Percentiles rank a stretch among this genome's conserved stretches.
phyloP scores from a whole-genome alignment of 2,888 invertebrate species.

The Drosophila eohydei region DNA sequence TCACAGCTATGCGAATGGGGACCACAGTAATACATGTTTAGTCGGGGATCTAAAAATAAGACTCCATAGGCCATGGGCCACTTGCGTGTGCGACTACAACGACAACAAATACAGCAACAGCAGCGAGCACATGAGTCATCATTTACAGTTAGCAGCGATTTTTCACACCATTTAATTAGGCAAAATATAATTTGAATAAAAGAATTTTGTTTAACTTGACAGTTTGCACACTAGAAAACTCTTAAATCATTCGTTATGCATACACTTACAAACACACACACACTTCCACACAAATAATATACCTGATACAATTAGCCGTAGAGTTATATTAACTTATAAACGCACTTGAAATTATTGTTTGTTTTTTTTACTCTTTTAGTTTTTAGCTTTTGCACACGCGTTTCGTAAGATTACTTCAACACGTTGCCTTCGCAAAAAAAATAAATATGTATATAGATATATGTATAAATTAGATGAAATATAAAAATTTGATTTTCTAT shows the following conservation, averaged over 20 bases:
- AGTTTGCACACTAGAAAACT: conserved; percentile 6
- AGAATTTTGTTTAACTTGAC: not conserved
- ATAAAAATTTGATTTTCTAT: conserved; percentile 14
- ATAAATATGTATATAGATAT: not conserved
- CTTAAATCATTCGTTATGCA: conserved; percentile 1
- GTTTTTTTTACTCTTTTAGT: not conserved
- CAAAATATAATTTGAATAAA: conserved; percentile 9
- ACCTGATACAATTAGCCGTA: conserved; percentile 27
- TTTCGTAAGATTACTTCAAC: conserved; percentile 20
- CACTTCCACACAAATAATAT: not conserved
- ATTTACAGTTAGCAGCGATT: conserved; percentile 25
- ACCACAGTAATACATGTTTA: conserved; percentile 24
- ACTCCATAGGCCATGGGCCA: conserved; percentile 40
- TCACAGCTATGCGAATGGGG: conserved; percentile 16
- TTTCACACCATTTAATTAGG: conserved; percentile 46
- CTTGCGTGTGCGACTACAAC: conserved; percentile 36
- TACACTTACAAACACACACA: not conserved
- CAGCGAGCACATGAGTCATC: conserved; percentile 48
- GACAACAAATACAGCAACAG: conserved; percentile 10
- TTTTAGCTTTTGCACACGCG: conserved; percentile 13
- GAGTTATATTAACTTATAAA: not conserved
- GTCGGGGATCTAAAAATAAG: conserved; percentile 63
- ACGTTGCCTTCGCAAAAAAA: conserved; percentile 5
- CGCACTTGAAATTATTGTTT: conserved; percentile 2
- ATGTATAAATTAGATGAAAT: conserved; percentile 1